These are phyloP conservation scores for Sipha maydis DNA, from an alignment of 2,888 invertebrate species.

Conservation along the genomic window DNA sequence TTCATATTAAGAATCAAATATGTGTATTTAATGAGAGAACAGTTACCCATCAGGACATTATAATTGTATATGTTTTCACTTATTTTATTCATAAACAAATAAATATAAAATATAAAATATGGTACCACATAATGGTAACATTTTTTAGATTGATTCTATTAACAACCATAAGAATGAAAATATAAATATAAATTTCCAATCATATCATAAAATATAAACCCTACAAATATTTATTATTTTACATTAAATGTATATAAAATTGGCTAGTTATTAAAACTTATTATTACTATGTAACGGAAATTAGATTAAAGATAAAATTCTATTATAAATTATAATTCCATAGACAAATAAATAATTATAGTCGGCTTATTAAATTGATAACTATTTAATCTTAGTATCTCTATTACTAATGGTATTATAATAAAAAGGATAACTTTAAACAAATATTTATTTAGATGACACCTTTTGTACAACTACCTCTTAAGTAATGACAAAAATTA, in stretches of 20 bases:
- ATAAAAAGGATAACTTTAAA: no score
- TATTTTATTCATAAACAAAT: background rate
- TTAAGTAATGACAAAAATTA: no score
- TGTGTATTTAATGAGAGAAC: background rate
- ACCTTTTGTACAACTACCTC: no score
- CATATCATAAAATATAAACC: background rate
- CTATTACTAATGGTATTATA: background rate
- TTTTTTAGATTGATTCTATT: no score
- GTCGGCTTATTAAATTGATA: background rate
- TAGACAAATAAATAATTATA: background rate
- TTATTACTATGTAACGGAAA: background rate
- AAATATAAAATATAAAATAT: background rate
- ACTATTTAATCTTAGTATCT: background rate
- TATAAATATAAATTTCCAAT: no score
- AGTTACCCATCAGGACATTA: background rate
- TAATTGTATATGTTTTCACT: background rate
- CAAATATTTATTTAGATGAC: no score
- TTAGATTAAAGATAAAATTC: slow-evolving; percentile 5
- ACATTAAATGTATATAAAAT: background rate
- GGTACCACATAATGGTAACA: background rate
- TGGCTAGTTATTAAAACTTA: background rate
- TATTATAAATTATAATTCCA: background rate
- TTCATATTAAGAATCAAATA: background rate
- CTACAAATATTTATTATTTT: background rate
- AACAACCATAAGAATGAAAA: no score